Percentiles rank a stretch among this genome's conserved stretches.
phyloP scores from a whole-genome alignment of 2,888 invertebrate species.

The Emmelina monodactyla region DNA sequence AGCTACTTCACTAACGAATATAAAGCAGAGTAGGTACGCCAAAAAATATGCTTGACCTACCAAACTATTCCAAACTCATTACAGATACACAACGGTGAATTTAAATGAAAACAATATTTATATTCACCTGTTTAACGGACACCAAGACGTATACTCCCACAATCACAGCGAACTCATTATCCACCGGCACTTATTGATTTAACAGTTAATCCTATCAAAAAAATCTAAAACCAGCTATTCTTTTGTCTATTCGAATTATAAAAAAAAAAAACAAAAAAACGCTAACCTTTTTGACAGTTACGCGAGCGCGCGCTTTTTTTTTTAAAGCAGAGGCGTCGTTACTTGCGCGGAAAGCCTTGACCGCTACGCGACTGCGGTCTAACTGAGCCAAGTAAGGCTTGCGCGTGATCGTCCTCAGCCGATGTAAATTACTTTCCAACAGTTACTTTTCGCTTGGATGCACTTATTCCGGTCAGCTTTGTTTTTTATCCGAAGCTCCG shows the following conservation, averaged over 20 bases:
- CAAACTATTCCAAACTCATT: neutral
- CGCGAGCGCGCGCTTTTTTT: slow-evolving; percentile 47
- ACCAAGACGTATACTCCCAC: slow-evolving; percentile 45
- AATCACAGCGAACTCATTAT: slow-evolving; percentile 59
- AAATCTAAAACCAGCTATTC: slow-evolving; percentile 27
- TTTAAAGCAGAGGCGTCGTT: slow-evolving; percentile 31
- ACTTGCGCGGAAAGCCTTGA: slow-evolving; percentile 44
- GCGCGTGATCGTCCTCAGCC: slow-evolving; percentile 35
- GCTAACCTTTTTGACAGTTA: slow-evolving; percentile 31
- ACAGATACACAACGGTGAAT: slow-evolving; percentile 27
- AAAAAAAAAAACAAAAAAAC: slow-evolving; percentile 17
- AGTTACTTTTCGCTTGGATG: slow-evolving; percentile 59
- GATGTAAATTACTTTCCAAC: slow-evolving; percentile 58
- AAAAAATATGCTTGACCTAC: neutral
- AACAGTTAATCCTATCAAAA: slow-evolving; percentile 55
- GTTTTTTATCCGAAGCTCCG: slow-evolving; percentile 15
- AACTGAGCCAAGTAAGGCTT: slow-evolving; percentile 40
- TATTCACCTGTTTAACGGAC: slow-evolving; percentile 57
- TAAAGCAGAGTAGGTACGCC: neutral
- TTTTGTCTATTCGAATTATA: slow-evolving; percentile 11
- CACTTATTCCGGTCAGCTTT: slow-evolving; percentile 41
- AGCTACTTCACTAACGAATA: no score
- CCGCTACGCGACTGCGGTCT: slow-evolving; percentile 52
- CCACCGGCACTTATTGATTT: slow-evolving; percentile 46
- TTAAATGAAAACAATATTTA: slow-evolving; percentile 31